These are phyloP conservation scores for Coleophora deauratella DNA, from an alignment of 2,888 invertebrate genomes.

Conservation along the genomic window DNA sequence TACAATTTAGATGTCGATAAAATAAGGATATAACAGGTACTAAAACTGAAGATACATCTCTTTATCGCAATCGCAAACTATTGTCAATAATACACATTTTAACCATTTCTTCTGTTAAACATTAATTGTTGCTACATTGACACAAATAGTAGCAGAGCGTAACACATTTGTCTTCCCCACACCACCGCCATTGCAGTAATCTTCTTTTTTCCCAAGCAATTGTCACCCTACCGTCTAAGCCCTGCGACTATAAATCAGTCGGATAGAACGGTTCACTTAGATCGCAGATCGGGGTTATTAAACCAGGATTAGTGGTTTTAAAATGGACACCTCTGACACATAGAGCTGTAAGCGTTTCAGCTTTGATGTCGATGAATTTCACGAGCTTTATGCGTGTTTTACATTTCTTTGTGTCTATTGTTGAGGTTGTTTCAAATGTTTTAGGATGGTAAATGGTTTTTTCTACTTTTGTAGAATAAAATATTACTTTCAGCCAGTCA, in stretches of 20 bases:
- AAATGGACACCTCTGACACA: conserved; percentile 1
- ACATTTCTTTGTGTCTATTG: too few relatives aligned
- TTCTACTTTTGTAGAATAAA: background rate
- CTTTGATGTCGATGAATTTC: background rate
- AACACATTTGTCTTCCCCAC: too few relatives aligned
- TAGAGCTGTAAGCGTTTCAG: too few relatives aligned
- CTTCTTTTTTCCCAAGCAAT: background rate
- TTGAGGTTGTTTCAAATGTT: too few relatives aligned
- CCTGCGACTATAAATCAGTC: conserved; percentile 12
- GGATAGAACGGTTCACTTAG: conserved; percentile 8
- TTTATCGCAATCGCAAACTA: too few relatives aligned
- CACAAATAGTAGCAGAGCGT: too few relatives aligned
- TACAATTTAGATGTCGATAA: too few relatives aligned
- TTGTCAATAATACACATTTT: too few relatives aligned
- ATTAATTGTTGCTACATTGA: background rate
- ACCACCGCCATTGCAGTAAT: background rate
- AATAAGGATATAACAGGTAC: too few relatives aligned
- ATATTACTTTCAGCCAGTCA: background rate
- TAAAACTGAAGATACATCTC: too few relatives aligned
- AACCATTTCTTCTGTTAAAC: background rate
- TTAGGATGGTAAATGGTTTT: background rate
- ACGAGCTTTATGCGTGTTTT: background rate
- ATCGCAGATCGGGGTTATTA: conserved; percentile 4
- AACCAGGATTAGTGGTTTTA: conserved; percentile 4
- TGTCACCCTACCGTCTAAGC: conserved; percentile 9